Evolutionary conservation across 2,888 invertebrate genomes (phyloP), one percentile per base, ranked within the genome.

Genomic region (Orgyia antiqua): DNA sequence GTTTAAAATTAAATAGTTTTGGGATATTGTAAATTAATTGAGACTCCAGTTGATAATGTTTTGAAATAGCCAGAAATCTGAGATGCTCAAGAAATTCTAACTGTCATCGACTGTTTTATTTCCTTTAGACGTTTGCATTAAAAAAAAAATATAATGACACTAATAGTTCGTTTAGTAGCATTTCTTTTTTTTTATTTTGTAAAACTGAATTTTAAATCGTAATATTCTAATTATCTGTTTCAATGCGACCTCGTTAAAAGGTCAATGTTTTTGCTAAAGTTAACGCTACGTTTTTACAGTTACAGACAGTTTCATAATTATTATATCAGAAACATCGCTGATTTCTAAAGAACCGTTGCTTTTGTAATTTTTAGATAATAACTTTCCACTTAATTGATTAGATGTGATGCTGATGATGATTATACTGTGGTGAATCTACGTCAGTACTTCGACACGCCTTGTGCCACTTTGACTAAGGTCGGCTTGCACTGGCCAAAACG

Each of bases 231-330:
- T 38, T 38, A 21, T 27, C 37, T 36, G 46, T 49, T 52, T 49
- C 38, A 45, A 47, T 51, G 34, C 35, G 49, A 53, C 56, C 55
- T 64, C 47, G 43, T 42, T 27, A 21, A 56, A 67, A 70, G 68
- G 66, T 61, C 64, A 60, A 47, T 55, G 50, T 64, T 68, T 59
- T 51, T 56, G 51, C 45, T 47, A 69, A 75, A 71, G 61, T 56
- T 67, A 67, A 64, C 66, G 57, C 57, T 54, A 45, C 36, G 48
- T 48, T 56, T 44, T 39, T 57, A 51, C 58, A 57, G 53, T 61
- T 20, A 62, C 67, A 70, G 66, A 67, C 57, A 40, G 47, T 53
- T 60, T 55, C 38, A 31, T 31, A 50, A 51, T 21, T 33, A 33
- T 31, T 34, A 37, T 44, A 42, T 31, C 33, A 38, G 13, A 30